Base-by-base conservation (phyloP, 1,140 invertebrate species). In the Trachelipus rathkii region DNA sequence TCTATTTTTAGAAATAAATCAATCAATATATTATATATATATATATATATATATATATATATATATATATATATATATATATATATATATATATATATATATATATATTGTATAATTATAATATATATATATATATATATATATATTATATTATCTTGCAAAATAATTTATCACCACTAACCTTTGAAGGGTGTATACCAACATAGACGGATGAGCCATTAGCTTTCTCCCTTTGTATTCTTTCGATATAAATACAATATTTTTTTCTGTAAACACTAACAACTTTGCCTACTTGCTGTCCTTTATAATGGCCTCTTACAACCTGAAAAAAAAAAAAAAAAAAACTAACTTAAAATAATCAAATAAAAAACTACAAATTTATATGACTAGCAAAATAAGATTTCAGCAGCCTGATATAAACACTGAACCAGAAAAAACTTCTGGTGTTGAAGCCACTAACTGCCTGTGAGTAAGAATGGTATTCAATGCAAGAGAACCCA, bases 241-340 rank as follows among this genome's bases (percentile, higher is more conserved):
- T 91, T 88, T 99, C 97, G 87, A 99, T 95, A 86, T 98, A 96
- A 79, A 99, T 91, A 70, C 98, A 95, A 87, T 96, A 99, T 86
- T 99, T 99, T 85, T 99, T 99, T 84, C 98, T 91, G 88, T 99
- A 99, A 10, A 95, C 92, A 85, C 97, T 95, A 19, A 98, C 93
- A 74, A 99, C 94, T 89, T 99, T 99, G 81, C 97, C 98, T 74
- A 97, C 93, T 88, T 98, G 96, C 87, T 99, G 97, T 66, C 97
- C 96, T 87, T 99, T 99, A 19, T 60, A 60, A 86, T 99, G 97
- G 53, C 98, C 98, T 78, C 97, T 89, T 68, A 97, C 95, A 84
- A 98, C 93, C 93, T 94, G 82, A 43, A 85, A 85, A 83, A 73
- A 76, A 78, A 85, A 83, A 73, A 76, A 78, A 84, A 74, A 84